Evolutionary conservation across 1,140 invertebrate species (phyloP).

Genomic region (Cylas formicarius): DNA sequence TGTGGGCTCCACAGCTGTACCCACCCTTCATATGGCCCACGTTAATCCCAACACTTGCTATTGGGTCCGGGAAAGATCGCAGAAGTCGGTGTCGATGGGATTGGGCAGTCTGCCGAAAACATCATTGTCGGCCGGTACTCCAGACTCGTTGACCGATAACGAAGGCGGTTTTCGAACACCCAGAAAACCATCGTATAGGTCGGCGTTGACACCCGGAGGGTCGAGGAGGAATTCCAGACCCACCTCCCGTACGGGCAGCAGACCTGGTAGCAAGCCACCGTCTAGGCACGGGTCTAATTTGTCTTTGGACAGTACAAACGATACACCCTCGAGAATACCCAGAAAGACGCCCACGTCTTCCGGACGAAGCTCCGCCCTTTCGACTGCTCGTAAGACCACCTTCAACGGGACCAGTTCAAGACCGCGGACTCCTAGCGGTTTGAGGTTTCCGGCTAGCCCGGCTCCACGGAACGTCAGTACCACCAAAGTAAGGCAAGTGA

Average conservation of each 20-base stretch:
- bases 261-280: constrained; percentile 79
- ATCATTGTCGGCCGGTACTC: constrained; percentile 71
- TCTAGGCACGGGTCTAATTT: constrained; percentile 89
- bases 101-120: constrained; percentile 52
- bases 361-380: constrained; percentile 48
- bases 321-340: constrained; percentile 68
- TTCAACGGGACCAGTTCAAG: constrained; percentile 49
- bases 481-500: constrained; percentile 39
- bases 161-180: constrained; percentile 62
- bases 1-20: constrained; percentile 53
- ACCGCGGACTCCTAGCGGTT: constrained; percentile 66
- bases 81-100: constrained; percentile 64
- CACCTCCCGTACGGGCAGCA: constrained; percentile 70
- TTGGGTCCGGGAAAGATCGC: constrained; percentile 80
- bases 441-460: constrained; percentile 57
- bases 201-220: constrained; percentile 54
- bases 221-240: constrained; percentile 65
- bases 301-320: constrained; percentile 79
- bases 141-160: constrained; percentile 80
- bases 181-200: constrained; percentile 52
- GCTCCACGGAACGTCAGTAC: constrained; percentile 47
- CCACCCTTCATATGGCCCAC: constrained; percentile 40
- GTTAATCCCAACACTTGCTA: constrained; percentile 53
- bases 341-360: constrained; percentile 51
- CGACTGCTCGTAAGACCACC: constrained; percentile 41